These are phyloP conservation scores for Drosophila watanabei DNA, from an alignment of 1,140 invertebrate species.

Conservation along the genomic window DNA sequence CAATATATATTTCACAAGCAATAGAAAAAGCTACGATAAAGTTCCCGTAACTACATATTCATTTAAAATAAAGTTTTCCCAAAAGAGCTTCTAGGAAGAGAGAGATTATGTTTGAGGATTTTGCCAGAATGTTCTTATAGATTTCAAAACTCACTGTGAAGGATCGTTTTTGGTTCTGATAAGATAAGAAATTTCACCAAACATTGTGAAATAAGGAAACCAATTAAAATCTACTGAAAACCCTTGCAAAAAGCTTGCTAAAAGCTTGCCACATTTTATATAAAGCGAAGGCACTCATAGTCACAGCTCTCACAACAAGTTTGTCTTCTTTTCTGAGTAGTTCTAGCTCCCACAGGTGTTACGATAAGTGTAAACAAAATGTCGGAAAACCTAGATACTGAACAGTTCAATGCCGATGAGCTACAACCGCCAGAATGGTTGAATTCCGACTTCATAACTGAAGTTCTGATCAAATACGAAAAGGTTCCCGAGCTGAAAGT, in stretches of 20 bases:
- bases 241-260: background rate
- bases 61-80: background rate
- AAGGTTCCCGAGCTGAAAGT: slow-evolving; percentile 34
- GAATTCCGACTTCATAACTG: slow-evolving; percentile 48
- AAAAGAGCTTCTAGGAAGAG: background rate
- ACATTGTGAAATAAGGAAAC: background rate
- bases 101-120: background rate
- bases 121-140: background rate
- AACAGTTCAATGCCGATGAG: slow-evolving; percentile 65
- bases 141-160: background rate
- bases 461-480: slow-evolving; percentile 42
- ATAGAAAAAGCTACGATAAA: background rate
- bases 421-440: slow-evolving; percentile 66
- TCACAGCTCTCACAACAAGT: background rate
- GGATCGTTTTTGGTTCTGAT: background rate
- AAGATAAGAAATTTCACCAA: slow-evolving; percentile 4
- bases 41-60: no score
- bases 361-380: slow-evolving; percentile 10
- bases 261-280: background rate
- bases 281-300: background rate
- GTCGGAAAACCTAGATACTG: slow-evolving; percentile 37
- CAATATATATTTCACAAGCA: background rate
- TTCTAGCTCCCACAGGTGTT: background rate
- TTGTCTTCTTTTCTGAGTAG: background rate
- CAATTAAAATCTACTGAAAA: background rate